These are phyloP conservation scores for Acyrthosiphon pisum DNA, from an alignment of 1,140 invertebrate species.

Conservation along the genomic window DNA sequence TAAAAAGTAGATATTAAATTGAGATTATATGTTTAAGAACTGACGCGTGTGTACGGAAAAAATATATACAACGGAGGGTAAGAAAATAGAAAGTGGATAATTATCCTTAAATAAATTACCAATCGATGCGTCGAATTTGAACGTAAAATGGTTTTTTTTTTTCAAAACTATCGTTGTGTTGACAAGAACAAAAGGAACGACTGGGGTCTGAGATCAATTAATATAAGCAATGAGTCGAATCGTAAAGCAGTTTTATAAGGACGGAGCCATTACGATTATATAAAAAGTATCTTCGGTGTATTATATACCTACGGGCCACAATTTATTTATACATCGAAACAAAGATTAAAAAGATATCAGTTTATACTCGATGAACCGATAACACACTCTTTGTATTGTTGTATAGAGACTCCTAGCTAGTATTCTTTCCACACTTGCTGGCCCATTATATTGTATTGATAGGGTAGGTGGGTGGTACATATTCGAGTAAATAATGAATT, in stretches of 20 bases:
- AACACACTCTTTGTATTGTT: conserved; percentile 19
- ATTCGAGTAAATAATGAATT: conserved; percentile 26
- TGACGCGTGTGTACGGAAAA: neutral
- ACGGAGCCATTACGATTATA: conserved; percentile 1
- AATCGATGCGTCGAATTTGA: neutral
- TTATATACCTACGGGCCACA: conserved; percentile 17
- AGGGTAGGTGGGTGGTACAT: neutral
- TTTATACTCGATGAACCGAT: neutral
- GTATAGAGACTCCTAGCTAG: neutral
- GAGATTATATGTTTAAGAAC: neutral
- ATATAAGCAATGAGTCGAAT: neutral
- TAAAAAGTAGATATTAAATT: neutral
- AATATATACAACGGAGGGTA: neutral
- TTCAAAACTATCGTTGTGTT: conserved; percentile 7
- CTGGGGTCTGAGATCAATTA: neutral
- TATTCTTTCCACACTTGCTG: neutral
- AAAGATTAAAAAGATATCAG: conserved; percentile 14
- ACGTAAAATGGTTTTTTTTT: neutral
- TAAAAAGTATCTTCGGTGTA: neutral
- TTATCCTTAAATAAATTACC: conserved; percentile 16
- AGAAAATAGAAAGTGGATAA: conserved; percentile 11
- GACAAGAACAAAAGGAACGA: conserved; percentile 21
- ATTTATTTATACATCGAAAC: conserved; percentile 10
- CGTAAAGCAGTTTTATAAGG: conserved; percentile 17
- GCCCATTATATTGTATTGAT: neutral